phyloP scores from a whole-genome alignment of 1,140 invertebrate species.

The Drosophila tani region DNA sequence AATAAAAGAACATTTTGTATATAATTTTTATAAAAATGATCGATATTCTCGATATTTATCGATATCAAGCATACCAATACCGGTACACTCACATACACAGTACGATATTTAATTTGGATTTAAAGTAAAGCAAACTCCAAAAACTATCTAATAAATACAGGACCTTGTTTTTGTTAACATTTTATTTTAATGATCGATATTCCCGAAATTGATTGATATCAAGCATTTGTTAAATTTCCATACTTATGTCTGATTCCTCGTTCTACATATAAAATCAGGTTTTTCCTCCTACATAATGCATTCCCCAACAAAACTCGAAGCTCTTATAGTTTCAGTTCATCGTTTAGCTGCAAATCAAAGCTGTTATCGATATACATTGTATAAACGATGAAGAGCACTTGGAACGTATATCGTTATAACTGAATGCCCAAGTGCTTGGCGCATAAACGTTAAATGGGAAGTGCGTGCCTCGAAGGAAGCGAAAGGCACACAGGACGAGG shows the following conservation, averaged over 20 bases:
- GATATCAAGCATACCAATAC: background rate
- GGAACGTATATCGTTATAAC: background rate
- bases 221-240: background rate
- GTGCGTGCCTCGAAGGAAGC: slow-evolving; percentile 25
- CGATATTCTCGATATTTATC: too few species aligned
- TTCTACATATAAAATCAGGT: background rate
- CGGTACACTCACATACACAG: background rate
- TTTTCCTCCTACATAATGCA: too few species aligned
- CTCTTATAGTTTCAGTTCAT: background rate
- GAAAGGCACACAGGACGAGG: slow-evolving; percentile 19
- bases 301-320: too few species aligned
- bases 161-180: background rate
- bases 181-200: too few species aligned
- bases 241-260: too few species aligned
- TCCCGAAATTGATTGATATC: background rate
- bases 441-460: slow-evolving; percentile 45
- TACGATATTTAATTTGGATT: too few species aligned
- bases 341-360: slow-evolving; percentile 3
- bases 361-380: slow-evolving; percentile 8
- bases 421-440: background rate
- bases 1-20: too few species aligned
- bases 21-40: too few species aligned
- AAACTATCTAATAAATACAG: too few species aligned
- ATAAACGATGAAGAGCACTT: slow-evolving; percentile 6
- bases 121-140: too few species aligned